Conservation (phyloP, 1,140 invertebrate genomes). For the Pseudobourletiella spinata region DNA sequence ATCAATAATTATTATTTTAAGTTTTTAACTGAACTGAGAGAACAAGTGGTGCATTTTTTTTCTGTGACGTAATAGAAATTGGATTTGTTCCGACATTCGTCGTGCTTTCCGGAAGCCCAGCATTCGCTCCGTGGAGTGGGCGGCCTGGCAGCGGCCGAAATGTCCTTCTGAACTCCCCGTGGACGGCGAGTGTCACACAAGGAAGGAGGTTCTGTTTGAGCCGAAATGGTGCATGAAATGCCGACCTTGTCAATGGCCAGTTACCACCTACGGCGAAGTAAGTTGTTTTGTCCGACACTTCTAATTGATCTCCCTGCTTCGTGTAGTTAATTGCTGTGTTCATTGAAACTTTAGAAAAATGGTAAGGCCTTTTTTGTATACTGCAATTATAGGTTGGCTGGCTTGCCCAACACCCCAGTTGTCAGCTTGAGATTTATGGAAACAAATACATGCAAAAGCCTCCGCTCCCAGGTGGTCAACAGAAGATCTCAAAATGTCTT, state of each 20-base stretch:
- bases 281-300: background rate
- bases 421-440: slow-evolving; percentile 30
- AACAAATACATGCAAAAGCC: slow-evolving; percentile 25
- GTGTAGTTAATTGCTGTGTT: background rate
- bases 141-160: slow-evolving; percentile 13
- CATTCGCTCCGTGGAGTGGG: slow-evolving; percentile 20
- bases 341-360: background rate
- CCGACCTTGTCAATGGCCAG: slow-evolving; percentile 24
- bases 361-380: background rate
- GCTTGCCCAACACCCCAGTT: slow-evolving; percentile 26
- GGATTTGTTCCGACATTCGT: slow-evolving; percentile 21
- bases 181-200: slow-evolving; percentile 17
- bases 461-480: slow-evolving; percentile 16
- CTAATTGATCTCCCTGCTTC: background rate
- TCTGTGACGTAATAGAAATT: too few relatives aligned
- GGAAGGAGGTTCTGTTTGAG: slow-evolving; percentile 16
- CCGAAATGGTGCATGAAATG: slow-evolving; percentile 8
- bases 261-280: slow-evolving; percentile 27
- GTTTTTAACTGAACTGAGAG: too few relatives aligned
- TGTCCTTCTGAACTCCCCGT: slow-evolving; percentile 12
- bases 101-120: slow-evolving; percentile 28
- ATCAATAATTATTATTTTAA: too few relatives aligned
- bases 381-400: slow-evolving; percentile 20
- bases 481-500: slow-evolving; percentile 11
- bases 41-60: too few relatives aligned